Percentiles rank a stretch among this genome's conserved stretches.
Evolutionary conservation across 2,797 vertebrate genomes (phyloP).

Genomic region (Eutrigla gurnardus): DNA sequence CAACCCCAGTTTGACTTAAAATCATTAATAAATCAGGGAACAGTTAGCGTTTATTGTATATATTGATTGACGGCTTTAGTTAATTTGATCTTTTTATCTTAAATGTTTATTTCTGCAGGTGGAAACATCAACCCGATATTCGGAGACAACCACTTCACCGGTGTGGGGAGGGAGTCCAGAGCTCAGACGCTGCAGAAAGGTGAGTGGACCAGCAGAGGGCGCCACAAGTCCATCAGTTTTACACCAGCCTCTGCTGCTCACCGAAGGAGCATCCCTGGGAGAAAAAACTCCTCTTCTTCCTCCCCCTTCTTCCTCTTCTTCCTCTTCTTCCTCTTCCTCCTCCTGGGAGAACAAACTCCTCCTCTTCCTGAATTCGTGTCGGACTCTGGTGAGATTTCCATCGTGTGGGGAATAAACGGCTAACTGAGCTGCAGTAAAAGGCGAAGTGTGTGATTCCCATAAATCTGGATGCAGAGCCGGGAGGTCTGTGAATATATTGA

Average conservation of each 20-base stretch:
- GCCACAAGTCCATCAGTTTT: not conserved
- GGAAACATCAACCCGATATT: constrained; percentile 84
- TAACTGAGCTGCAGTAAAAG: constrained; percentile 4
- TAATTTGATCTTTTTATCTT: not conserved
- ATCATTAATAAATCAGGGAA: too few species aligned
- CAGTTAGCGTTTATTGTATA: too few species aligned
- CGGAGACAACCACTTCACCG: constrained; percentile 87
- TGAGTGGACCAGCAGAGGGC: constrained; percentile 74
- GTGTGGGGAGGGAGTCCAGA: constrained; percentile 91
- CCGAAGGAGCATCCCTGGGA: constrained; percentile 13
- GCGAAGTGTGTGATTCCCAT: not conserved
- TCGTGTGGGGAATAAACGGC: too few species aligned
- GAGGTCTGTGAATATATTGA: not conserved
- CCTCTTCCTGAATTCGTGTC: constrained; percentile 26
- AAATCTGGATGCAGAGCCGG: not conserved
- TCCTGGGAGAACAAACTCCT: constrained; percentile 26
- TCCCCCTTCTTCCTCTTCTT: not conserved
- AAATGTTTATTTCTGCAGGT: constrained; percentile 68
- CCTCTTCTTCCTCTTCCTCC: not conserved
- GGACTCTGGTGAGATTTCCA: not conserved
- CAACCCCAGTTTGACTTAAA: too few species aligned
- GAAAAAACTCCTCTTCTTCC: constrained; percentile 12
- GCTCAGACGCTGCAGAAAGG: constrained; percentile 94
- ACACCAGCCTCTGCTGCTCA: too few species aligned
- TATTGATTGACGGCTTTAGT: not conserved